Conservation (phyloP, 2,888 invertebrate species). For the Pristionchus mayeri region DNA sequence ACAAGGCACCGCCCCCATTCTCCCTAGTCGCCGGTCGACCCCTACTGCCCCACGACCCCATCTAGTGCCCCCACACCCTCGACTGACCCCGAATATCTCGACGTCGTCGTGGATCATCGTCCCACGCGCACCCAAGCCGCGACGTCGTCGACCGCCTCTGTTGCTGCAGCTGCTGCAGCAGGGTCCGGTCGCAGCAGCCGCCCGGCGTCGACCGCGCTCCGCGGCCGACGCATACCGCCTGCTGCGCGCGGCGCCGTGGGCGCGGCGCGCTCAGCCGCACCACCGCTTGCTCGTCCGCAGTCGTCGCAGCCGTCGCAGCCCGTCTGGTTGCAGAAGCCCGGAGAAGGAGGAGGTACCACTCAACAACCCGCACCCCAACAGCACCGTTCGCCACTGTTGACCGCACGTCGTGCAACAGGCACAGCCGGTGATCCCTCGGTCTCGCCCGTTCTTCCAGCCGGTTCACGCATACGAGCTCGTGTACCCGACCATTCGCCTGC, state of each 20-base stretch:
- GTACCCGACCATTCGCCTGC: conserved; percentile 15
- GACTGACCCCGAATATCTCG: conserved; percentile 55
- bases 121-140: neutral
- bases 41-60: neutral
- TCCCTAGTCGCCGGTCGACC: conserved; percentile 25
- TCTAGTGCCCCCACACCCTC: conserved; percentile 32
- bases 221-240: conserved; percentile 25
- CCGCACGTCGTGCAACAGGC: neutral
- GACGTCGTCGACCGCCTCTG: conserved; percentile 18
- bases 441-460: conserved; percentile 5
- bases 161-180: conserved; percentile 18
- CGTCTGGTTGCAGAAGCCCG: conserved; percentile 34
- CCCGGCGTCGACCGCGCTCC: conserved; percentile 30
- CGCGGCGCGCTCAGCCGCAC: conserved; percentile 45
- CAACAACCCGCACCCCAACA: conserved; percentile 22
- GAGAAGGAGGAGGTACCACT: too few relatives aligned
- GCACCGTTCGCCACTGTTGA: conserved; percentile 35
- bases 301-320: too few relatives aligned
- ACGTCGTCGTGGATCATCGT: conserved; percentile 47
- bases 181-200: conserved; percentile 35
- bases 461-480: conserved; percentile 8
- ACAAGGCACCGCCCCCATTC: conserved; percentile 14
- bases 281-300: conserved; percentile 17
- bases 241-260: neutral
- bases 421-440: conserved; percentile 6